phyloP scores from a whole-genome alignment of 1,140 invertebrate genomes.

The Phortica variegata region DNA sequence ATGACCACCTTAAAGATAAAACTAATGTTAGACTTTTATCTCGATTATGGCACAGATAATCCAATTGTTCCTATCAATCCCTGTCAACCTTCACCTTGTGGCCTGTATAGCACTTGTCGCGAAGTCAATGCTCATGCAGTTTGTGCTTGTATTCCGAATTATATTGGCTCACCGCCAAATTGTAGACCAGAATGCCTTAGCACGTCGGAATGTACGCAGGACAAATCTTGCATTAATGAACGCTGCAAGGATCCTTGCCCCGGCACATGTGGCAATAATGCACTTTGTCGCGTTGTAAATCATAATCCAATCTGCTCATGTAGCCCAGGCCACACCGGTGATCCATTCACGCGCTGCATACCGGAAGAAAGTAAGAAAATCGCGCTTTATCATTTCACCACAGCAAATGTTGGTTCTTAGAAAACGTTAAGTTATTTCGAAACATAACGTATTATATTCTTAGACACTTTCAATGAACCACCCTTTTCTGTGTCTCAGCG shows the following conservation, averaged over 20 bases:
- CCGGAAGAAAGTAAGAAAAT: conserved; percentile 63
- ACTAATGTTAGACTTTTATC: too few species aligned
- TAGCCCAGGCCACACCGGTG: conserved; percentile 66
- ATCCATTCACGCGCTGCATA: conserved; percentile 71
- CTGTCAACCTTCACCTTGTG: conserved; percentile 69
- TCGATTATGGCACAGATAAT: too few species aligned
- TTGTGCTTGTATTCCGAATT: conserved; percentile 70
- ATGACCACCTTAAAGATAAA: too few species aligned
- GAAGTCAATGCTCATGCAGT: conserved; percentile 66
- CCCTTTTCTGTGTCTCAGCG: not conserved
- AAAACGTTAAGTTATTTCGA: too few species aligned
- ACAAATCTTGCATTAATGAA: conserved; percentile 70
- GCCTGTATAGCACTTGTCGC: conserved; percentile 71
- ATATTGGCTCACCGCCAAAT: conserved; percentile 69
- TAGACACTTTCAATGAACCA: too few species aligned
- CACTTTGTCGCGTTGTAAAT: conserved; percentile 71
- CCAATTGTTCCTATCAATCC: conserved; percentile 60
- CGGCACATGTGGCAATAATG: conserved; percentile 73
- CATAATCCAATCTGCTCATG: conserved; percentile 79
- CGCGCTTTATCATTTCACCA: not conserved
- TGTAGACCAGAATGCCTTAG: conserved; percentile 75
- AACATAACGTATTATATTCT: too few species aligned
- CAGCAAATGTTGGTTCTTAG: not conserved
- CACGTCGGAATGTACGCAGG: conserved; percentile 71
- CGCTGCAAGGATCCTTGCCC: conserved; percentile 77